Evolutionary conservation across 2,797 vertebrate species (phyloP), one percentile per base, ranked within the genome.

Genomic region (Chrosomus eos): DNA sequence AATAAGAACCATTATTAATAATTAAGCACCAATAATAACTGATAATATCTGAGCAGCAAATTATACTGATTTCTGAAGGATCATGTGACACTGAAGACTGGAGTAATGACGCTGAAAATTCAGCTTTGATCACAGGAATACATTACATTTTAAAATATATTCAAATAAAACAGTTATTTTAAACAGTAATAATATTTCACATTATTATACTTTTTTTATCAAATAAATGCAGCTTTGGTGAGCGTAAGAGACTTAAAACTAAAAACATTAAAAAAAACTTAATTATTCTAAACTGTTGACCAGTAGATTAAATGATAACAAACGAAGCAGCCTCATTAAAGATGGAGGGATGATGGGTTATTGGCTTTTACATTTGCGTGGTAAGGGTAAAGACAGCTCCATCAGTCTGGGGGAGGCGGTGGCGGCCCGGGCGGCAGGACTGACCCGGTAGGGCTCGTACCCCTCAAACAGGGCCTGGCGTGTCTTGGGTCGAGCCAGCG

Each of bases 311-410:
- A 18, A 33, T 21, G 1, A 48, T 26, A 33, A n/a, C 40, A 81
- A 53, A 36, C 23, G 36, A 48, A 53, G 2, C 11, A 26, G 6
- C 21, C n/a, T 81, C 13, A 51, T 18, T 28, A 6, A 33, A 26
- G 62, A 68, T 55, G 33, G 23, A 26, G 3, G 62, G 23, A 38
- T 53, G 14, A 3, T 48, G 18, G 7, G 67, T 85, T 90, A 92
- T 80, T 88, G 90, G 0, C 70, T 85, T 81, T 66, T 90, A 78
- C 93, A 93, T 88, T 94, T 95, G 45, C 92, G 93, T 18, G 92
- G 87, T 78, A 94, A 90, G 16, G 95, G 94, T n/a, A 91, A 64
- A 75, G 92, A 89, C 26, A 95, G 94, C 75, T 94, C 91, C 16
- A 89, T 90, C 11, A 93, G 81, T 38, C 93, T 90, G 5, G 91